phyloP scores from a whole-genome alignment of 2,888 invertebrate species.

The Cosmia trapezina region DNA sequence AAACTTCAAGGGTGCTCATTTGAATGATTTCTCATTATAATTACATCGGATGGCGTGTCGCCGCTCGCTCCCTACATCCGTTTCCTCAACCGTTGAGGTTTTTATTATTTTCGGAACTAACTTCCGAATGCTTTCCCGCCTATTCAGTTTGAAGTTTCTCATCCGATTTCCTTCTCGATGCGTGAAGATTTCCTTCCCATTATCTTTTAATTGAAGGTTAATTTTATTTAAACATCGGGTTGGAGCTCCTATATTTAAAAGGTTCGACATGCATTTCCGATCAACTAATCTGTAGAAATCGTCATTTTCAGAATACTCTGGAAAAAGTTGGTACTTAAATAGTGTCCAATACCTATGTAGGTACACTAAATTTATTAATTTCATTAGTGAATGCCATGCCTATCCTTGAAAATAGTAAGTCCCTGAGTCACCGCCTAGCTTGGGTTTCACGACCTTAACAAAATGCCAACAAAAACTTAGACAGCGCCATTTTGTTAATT shows the following conservation, averaged over 20 bases:
- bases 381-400: background rate
- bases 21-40: conserved; percentile 47
- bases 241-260: conserved; percentile 5
- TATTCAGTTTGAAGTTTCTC: conserved; percentile 53
- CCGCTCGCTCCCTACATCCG: conserved; percentile 23
- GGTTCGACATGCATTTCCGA: conserved; percentile 10
- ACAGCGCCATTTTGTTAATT: conserved; percentile 13
- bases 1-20: conserved; percentile 36
- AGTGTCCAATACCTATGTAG: background rate
- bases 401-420: conserved; percentile 2
- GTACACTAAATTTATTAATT: background rate
- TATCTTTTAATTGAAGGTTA: conserved; percentile 57
- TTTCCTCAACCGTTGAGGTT: conserved; percentile 47
- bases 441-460: conserved; percentile 18
- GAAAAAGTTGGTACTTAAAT: background rate
- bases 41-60: conserved; percentile 49
- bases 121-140: conserved; percentile 41
- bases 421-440: conserved; percentile 17
- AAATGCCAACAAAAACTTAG: conserved; percentile 21
- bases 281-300: conserved; percentile 3
- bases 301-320: background rate
- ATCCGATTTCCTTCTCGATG: conserved; percentile 47
- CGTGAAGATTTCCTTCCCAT: conserved; percentile 50
- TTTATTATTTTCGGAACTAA: conserved; percentile 50
- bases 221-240: conserved; percentile 19